phyloP scores from a whole-genome alignment of 2,888 invertebrate genomes.

The Seira musarum region DNA sequence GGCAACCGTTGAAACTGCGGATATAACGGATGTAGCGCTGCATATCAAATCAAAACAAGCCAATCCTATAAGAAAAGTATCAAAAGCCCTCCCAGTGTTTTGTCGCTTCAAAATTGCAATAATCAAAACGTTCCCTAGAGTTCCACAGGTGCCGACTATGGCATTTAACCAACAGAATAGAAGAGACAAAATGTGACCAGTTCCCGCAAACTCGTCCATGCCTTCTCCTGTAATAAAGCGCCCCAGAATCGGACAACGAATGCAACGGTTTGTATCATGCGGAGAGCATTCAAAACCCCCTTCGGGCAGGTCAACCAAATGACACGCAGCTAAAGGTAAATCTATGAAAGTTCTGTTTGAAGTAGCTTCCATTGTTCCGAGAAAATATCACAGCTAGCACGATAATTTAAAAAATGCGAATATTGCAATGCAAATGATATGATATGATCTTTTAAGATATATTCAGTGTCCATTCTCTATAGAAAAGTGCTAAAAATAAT shows the following conservation, averaged over 20 bases:
- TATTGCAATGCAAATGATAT: no score
- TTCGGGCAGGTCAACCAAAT: not conserved
- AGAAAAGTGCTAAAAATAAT: no score
- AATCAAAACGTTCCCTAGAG: not conserved
- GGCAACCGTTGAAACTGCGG: not conserved
- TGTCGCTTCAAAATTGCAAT: not conserved
- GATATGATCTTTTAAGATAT: no score
- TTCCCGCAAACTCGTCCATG: not conserved
- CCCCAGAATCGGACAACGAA: not conserved
- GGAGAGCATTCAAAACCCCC: not conserved
- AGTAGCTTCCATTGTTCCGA: no score
- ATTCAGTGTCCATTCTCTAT: no score
- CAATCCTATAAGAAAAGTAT: not conserved
- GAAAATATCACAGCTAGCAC: no score
- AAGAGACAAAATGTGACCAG: not conserved
- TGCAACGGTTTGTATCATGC: not conserved
- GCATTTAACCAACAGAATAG: not conserved
- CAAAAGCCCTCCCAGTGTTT: conserved; percentile 4
- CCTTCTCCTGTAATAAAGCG: not conserved
- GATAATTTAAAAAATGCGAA: no score
- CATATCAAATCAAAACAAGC: not conserved
- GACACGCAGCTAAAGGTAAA: not conserved
- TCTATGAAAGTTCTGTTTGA: not conserved
- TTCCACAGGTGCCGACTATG: not conserved
- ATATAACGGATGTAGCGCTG: not conserved